phyloP scores from a whole-genome alignment of 2,888 invertebrate genomes.

The Archips xylosteana region DNA sequence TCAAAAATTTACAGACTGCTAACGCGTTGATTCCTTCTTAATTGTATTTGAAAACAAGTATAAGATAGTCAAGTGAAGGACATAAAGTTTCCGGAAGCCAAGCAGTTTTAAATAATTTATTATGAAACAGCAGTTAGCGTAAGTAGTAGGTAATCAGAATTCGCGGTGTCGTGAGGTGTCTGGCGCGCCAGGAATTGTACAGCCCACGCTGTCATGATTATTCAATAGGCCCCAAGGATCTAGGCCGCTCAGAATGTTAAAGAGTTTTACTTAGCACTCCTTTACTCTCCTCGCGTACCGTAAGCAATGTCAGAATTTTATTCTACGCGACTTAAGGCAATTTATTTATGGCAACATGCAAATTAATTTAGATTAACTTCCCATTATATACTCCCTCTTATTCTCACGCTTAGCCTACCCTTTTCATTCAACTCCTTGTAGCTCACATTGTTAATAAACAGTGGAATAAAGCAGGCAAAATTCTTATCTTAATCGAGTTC shows the following conservation, averaged over 20 bases:
- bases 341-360: neutral
- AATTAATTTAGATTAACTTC: too few species aligned
- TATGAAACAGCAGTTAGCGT: conserved; percentile 38
- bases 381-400: neutral
- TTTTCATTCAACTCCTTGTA: neutral
- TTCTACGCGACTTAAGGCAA: neutral
- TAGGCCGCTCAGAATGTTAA: conserved; percentile 74
- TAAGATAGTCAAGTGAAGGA: neutral
- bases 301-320: neutral
- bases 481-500: neutral
- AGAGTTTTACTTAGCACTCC: conserved; percentile 59
- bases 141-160: conserved; percentile 43
- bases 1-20: too few species aligned
- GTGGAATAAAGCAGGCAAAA: neutral
- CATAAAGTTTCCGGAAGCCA: neutral
- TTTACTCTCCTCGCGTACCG: conserved; percentile 13
- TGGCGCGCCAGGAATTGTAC: conserved; percentile 61
- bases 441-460: too few species aligned
- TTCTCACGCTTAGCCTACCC: neutral
- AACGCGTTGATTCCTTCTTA: neutral
- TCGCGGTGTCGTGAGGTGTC: conserved; percentile 55
- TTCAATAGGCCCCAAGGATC: conserved; percentile 75
- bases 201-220: conserved; percentile 78
- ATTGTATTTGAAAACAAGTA: neutral
- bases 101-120: conserved; percentile 29